Evolutionary conservation across 1,140 invertebrate genomes (phyloP), one percentile per base, ranked within the genome.

Genomic region (Araneus ventricosus): DNA sequence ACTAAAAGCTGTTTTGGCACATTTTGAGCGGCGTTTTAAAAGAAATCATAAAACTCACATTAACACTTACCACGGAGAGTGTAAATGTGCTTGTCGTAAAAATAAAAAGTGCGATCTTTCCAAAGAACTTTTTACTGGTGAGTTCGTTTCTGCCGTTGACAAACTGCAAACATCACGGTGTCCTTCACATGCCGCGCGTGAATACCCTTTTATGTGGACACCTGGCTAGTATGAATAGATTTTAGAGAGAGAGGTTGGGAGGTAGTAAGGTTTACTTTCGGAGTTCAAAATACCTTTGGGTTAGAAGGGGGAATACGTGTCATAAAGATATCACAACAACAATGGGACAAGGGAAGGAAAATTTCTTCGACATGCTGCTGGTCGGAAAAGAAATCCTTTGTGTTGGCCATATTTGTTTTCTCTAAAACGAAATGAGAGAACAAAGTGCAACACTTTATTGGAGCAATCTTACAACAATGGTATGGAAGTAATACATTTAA

Each of bases 151-250:
- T 82, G 41, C 24, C 22, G 86, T 88, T 39, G 41, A 89, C 75
- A 90, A 82, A 82, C 79, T 39, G n/a, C 30, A 80, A 82, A 59
- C 79, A 52, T 80, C 86, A 70, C 45, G 20, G 61, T 92, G 82
- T 92, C 82, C 80, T 80, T 87, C n/a, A 14, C 17, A 30, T 37
- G 45, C 45, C 85, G 8, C 22, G 59, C 52, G n/a, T 75, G 70
- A 75, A 75, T 37, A 34, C 30, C 37, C 79, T 90, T 92, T 92
- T 92, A 92, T 92, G 79, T 27, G 90, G 61, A 92, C 91, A 93
- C 91, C 84, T 93, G 67, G 61, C 41, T 34, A 14, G 27, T 24
- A 45, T 88, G 91, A 88, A 93, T 88, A 59, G 67, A 24, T 41
- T 30, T 24, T 5, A 84, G 22, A 80, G 14, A 34, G 39, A 63